phyloP scores from a whole-genome alignment of 2,888 invertebrate genomes.

The Meta bourneti region DNA sequence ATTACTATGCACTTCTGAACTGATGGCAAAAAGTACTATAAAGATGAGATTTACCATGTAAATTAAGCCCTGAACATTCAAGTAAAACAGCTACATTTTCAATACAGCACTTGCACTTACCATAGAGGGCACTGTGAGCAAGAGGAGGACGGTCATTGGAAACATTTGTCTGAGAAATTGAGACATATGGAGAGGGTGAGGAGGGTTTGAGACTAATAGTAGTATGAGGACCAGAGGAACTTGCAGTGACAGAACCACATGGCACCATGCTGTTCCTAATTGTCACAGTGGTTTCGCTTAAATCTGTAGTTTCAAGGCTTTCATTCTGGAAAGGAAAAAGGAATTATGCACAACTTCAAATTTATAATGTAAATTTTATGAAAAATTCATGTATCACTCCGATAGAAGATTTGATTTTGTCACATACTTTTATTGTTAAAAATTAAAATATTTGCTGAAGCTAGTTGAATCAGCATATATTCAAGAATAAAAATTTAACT shows the following conservation, averaged over 20 bases:
- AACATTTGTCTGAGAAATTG: slow-evolving; percentile 47
- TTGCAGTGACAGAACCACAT: slow-evolving; percentile 51
- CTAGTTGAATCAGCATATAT: background rate
- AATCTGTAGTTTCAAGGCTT: slow-evolving; percentile 37
- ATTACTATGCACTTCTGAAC: too few relatives aligned
- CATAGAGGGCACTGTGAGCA: slow-evolving; percentile 68
- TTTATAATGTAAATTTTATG: background rate
- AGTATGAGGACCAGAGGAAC: slow-evolving; percentile 68
- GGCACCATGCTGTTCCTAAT: slow-evolving; percentile 48
- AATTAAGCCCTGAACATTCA: too few relatives aligned
- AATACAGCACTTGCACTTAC: slow-evolving; percentile 43
- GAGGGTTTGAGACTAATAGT: slow-evolving; percentile 72
- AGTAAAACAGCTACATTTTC: too few relatives aligned
- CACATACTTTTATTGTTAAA: background rate
- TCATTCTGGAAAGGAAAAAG: slow-evolving; percentile 52
- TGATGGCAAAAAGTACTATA: too few relatives aligned
- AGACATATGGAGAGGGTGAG: slow-evolving; percentile 66
- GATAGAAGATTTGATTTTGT: background rate
- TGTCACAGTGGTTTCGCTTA: slow-evolving; percentile 61
- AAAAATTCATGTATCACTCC: background rate
- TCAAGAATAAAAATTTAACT: background rate
- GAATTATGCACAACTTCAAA: background rate
- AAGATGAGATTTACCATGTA: too few relatives aligned
- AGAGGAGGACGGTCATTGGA: slow-evolving; percentile 73
- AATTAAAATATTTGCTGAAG: background rate